phyloP scores from a whole-genome alignment of 2,113 vertebrate species.

The Hystrix brachyura region DNA sequence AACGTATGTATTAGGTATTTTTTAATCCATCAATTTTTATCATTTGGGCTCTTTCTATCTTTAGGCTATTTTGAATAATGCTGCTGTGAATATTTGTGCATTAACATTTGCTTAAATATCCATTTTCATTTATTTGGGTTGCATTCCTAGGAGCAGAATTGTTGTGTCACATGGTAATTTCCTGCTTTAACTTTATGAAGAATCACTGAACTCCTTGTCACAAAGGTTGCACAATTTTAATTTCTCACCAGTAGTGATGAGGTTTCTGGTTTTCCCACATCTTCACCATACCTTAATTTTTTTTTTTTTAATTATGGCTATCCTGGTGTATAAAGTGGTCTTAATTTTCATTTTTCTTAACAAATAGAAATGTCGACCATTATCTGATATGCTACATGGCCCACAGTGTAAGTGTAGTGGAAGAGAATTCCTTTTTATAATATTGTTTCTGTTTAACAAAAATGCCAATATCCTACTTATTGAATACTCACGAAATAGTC shows the following conservation, averaged over 20 bases:
- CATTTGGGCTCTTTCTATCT: background rate
- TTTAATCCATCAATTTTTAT: slow-evolving; percentile 24
- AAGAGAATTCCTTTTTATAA: background rate
- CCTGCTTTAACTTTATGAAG: background rate
- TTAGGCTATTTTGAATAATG: background rate
- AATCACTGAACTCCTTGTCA: background rate
- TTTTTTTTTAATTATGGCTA: background rate
- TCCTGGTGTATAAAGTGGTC: background rate
- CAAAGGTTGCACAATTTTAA: background rate
- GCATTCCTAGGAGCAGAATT: background rate
- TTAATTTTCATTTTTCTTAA: slow-evolving; percentile 33
- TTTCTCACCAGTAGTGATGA: background rate
- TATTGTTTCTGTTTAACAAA: slow-evolving; percentile 19
- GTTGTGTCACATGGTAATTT: background rate
- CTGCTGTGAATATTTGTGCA: background rate
- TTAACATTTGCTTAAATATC: slow-evolving; percentile 7
- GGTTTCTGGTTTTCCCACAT: background rate
- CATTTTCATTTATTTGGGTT: background rate
- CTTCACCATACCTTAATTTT: background rate
- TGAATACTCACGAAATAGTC: background rate
- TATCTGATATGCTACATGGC: slow-evolving; percentile 22
- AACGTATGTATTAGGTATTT: background rate
- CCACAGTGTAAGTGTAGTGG: background rate
- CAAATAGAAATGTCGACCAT: background rate
- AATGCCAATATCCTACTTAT: background rate